Evolutionary conservation across 2,888 invertebrate genomes (phyloP), one percentile per base, ranked within the genome.

Genomic region (Graphium colonna): DNA sequence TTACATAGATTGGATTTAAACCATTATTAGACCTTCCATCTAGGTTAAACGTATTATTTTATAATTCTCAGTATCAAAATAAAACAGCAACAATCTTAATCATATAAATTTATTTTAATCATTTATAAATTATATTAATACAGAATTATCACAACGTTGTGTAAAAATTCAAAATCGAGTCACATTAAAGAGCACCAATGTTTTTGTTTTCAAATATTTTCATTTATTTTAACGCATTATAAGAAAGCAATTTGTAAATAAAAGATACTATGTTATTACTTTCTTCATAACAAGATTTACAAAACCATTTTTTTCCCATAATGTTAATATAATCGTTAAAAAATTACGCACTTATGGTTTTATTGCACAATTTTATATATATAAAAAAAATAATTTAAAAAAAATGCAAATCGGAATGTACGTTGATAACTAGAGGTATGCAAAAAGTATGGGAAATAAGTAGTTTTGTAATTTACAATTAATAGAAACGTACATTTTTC

Each of bases 161-260:
- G 61, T 58, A 60, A 59, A 56, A 53, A 54, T 54, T 62, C 55
- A 57, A 63, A 60, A 60, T 60, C 39, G 41, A 61, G 55, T 60
- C 58, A 64, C 60, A 60, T 50, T 52, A 56, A 60, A 58, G 59
- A 65, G 64, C 60, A 67, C 65, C 65, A 65, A 64, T 62, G 59
- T 50, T 46, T 46, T 47, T 52, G 12, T 41, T 52, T 48, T 43
- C 51, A 12, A 21, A 13, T 33, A 12, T 21, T 33, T 33, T 9
- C 2, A 3, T 21, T 3, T 21, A 3, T 3, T 21, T 21, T 21
- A 21, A 55, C 44, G 51, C 48, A 39, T 17, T 38, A 47, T 53
- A 17, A 51, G 56, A 56, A 52, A 39, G 39, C 26, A 13, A 21
- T 21, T 21, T 21, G 21, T 5, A 21, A 21, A 21, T 21, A 21